phyloP scores from a whole-genome alignment of 2,888 invertebrate species.

The Pogonocherus hispidulus region DNA sequence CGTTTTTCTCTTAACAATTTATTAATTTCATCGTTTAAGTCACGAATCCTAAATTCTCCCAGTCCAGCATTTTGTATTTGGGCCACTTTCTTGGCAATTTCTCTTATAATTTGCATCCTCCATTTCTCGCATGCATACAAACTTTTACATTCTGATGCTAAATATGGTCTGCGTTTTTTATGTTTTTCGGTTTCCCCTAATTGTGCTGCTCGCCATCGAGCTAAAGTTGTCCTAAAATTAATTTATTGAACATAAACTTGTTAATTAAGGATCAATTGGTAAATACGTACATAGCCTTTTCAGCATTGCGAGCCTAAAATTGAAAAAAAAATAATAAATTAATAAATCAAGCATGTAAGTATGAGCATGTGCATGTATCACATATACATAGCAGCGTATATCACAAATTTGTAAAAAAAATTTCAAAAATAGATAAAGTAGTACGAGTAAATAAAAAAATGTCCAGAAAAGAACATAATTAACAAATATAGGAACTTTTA shows the following conservation, averaged over 20 bases:
- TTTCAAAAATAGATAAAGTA: too few species aligned
- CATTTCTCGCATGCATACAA: constrained; percentile 95
- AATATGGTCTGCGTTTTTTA: constrained; percentile 90
- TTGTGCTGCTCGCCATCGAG: constrained; percentile 98
- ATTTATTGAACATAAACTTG: neutral
- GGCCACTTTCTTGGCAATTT: constrained; percentile 98
- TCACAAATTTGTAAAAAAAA: too few species aligned
- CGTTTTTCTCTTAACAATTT: constrained; percentile 95
- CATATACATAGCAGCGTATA: too few species aligned
- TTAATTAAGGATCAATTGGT: neutral
- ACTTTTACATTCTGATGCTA: constrained; percentile 96
- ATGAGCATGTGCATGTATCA: too few species aligned
- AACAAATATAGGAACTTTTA: too few species aligned
- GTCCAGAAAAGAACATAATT: too few species aligned
- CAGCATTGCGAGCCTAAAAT: constrained; percentile 94
- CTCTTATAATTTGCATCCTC: constrained; percentile 95
- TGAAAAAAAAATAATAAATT: constrained; percentile 39
- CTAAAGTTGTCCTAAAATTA: constrained; percentile 90
- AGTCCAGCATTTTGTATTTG: constrained; percentile 99
- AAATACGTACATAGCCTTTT: constrained; percentile 95
- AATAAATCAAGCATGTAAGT: too few species aligned
- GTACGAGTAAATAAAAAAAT: too few species aligned
- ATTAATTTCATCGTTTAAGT: constrained; percentile 99
- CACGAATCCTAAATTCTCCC: constrained; percentile 98
- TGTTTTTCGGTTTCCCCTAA: constrained; percentile 88